Percentiles rank a stretch among this genome's conserved stretches.
Conservation (phyloP, 2,797 vertebrate species). For the Ceryle rudis region DNA sequence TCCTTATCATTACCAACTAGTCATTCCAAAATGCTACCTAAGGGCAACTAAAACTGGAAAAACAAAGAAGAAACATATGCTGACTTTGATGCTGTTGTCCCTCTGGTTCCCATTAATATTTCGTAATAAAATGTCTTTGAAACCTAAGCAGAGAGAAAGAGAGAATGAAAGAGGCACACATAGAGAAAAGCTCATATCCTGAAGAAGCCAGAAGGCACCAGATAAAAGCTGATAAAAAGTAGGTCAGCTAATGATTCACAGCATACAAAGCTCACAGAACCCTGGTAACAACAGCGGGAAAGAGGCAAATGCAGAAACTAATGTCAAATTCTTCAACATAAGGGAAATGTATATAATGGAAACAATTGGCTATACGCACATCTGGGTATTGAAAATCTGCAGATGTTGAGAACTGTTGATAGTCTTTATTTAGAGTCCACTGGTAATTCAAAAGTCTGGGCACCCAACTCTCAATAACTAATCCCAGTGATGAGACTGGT, state of each 20-base stretch:
- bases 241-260: conserved; percentile 67
- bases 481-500: not conserved
- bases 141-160: conserved; percentile 11
- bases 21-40: not conserved
- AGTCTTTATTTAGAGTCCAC: not conserved
- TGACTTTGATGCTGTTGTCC: conserved; percentile 27
- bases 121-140: conserved; percentile 39
- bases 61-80: conserved; percentile 2
- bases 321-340: not conserved
- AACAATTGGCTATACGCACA: not conserved
- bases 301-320: conserved; percentile 30
- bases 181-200: not conserved
- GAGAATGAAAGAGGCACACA: not conserved
- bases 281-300: conserved; percentile 10
- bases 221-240: conserved; percentile 67
- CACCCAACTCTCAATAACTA: not conserved
- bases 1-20: not conserved
- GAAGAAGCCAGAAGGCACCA: conserved; percentile 56
- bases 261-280: conserved; percentile 5
- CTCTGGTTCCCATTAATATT: not conserved
- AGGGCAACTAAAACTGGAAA: not conserved
- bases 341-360: not conserved
- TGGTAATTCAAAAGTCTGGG: not conserved
- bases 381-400: not conserved
- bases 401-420: not conserved